Conservation (phyloP, 2,797 vertebrate genomes). For the Linurgus olivaceus region DNA sequence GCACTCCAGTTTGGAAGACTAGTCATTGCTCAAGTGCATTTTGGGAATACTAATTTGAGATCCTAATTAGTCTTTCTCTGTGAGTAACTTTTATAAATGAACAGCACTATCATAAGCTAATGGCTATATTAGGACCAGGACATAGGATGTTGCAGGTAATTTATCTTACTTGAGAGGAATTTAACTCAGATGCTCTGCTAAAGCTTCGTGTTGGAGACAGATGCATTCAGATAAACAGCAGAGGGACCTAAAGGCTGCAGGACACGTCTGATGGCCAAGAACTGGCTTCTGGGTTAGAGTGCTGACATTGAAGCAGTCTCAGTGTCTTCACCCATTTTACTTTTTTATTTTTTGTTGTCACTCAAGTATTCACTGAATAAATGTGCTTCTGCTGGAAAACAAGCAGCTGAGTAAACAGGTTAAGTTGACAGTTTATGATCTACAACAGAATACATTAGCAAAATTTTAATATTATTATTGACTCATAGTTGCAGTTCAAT, state of each 20-base stretch:
- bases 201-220: neutral
- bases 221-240: neutral
- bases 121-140: neutral
- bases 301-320: neutral
- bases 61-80: neutral
- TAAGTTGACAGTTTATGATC: neutral
- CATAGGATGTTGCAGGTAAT: neutral
- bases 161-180: neutral
- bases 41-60: neutral
- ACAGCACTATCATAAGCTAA: neutral
- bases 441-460: neutral
- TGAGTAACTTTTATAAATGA: slow-evolving; percentile 11
- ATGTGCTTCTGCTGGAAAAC: neutral
- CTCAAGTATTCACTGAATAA: neutral
- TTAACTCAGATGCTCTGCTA: neutral
- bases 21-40: neutral
- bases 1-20: neutral
- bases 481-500: neutral
- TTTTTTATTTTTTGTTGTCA: neutral
- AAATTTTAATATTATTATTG: neutral
- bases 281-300: neutral
- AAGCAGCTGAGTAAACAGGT: neutral
- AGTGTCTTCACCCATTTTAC: neutral
- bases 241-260: neutral
- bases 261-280: neutral